These are phyloP conservation scores for Thunnus albacares DNA, from an alignment of 2,797 vertebrate species.

Conservation along the genomic window DNA sequence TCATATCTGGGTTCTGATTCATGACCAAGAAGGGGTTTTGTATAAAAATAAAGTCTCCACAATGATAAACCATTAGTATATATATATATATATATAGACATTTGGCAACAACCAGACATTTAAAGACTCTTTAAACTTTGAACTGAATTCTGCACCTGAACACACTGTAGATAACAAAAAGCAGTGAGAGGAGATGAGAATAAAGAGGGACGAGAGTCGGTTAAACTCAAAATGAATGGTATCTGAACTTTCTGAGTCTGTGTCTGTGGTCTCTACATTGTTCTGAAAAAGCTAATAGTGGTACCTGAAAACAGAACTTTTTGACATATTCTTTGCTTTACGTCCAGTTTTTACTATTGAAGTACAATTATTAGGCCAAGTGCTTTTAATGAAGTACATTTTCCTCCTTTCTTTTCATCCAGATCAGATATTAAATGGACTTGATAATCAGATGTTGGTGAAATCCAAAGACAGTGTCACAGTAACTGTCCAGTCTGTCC, in stretches of 20 bases:
- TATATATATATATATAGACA: constrained; percentile 78
- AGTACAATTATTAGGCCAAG: constrained; percentile 54
- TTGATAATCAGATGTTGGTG: constrained; percentile 21
- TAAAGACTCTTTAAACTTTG: constrained; percentile 70
- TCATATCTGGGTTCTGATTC: constrained; percentile 67
- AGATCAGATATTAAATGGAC: constrained; percentile 34
- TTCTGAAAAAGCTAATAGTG: constrained; percentile 61
- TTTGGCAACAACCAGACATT: constrained; percentile 90
- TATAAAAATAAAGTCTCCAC: constrained; percentile 91
- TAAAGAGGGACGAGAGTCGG: constrained; percentile 21
- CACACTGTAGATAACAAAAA: constrained; percentile 69
- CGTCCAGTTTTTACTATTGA: constrained; percentile 28
- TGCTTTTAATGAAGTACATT: constrained; percentile 59
- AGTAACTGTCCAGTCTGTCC: constrained; percentile 13
- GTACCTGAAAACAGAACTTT: constrained; percentile 44
- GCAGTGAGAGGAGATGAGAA: constrained; percentile 46
- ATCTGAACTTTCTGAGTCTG: constrained; percentile 42
- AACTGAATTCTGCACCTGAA: constrained; percentile 75
- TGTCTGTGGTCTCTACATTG: constrained; percentile 41
- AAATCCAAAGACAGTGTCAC: constrained; percentile 46
- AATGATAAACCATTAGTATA: constrained; percentile 83
- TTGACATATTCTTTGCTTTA: constrained; percentile 46
- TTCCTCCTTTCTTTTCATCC: constrained; percentile 23
- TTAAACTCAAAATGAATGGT: constrained; percentile 34
- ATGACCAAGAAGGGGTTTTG: constrained; percentile 72